Evolutionary conservation across 2,113 vertebrate species (phyloP), one percentile per base, ranked within the genome.

Genomic region (Vombatus ursinus): DNA sequence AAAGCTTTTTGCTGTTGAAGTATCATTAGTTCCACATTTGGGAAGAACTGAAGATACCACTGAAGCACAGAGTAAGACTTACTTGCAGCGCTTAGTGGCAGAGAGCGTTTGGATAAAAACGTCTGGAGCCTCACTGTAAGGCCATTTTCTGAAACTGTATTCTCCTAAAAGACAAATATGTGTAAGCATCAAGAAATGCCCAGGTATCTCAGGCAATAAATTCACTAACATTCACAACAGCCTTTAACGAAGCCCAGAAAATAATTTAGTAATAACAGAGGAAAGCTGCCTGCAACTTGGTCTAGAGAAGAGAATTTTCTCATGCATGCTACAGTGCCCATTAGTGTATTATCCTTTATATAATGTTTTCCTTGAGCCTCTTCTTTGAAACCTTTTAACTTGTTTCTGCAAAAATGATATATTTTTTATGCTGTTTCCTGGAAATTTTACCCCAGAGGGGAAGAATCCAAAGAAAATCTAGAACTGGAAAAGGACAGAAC

Each of bases 61-160:
- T 50, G 89, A 50, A 48, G 28, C 23, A 28, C 5, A 26, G 44
- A 90, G 68, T 49, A 48, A 50, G 31, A 96, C 97, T 97, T 98
- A 99, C 99, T 99, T 98, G 98, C 98, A 31, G 98, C 97, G 6
- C 99, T 95, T 2, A 99, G 98, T 0, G 99, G 98, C 91, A 99
- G 97, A 0, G 98, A 97, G 47, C 99, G 99, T 95, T 99, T 99
- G 94, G 97, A 99, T 94, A 99, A 96, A 96, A 99, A 99, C 9
- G 99, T 99, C 94, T 99, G 99, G 49, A 99, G 99, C 97, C 99
- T 98, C 77, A 99, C 37, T 1, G 98, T 98, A 61, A 98, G 98
- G 57, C 98, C 98, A 0, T 97, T 98, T 49, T 98, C 98, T 37
- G 96, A 50, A 8, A 90, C 49, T 0, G 96, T 53, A 49, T 90